These are phyloP conservation scores for Vireo altiloquus DNA, from an alignment of 2,113 vertebrate species.

Conservation along the genomic window DNA sequence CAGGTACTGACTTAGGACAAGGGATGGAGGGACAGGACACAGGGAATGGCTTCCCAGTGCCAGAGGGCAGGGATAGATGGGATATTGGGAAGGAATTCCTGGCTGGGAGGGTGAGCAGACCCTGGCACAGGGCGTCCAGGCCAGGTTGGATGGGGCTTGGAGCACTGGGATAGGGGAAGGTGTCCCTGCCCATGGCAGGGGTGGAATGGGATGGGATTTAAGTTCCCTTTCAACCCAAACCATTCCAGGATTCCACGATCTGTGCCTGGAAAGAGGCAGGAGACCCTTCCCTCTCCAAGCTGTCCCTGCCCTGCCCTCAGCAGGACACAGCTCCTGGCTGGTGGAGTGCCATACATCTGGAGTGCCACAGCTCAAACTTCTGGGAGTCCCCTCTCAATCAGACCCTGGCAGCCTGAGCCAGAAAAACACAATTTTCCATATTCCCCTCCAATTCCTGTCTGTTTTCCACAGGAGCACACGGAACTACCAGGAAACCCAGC, in stretches of 20 bases:
- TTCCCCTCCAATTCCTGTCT: background rate
- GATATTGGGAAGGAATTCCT: background rate
- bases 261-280: background rate
- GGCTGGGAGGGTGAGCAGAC: background rate
- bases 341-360: background rate
- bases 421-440: fast-evolving
- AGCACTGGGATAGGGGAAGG: fast-evolving
- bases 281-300: background rate
- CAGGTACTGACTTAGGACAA: background rate
- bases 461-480: background rate
- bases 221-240: no score
- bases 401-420: background rate
- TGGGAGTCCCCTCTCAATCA: background rate
- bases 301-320: background rate
- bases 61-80: background rate
- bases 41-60: background rate
- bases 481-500: background rate
- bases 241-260: fast-evolving
- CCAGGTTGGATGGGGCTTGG: background rate
- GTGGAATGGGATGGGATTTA: background rate
- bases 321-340: background rate
- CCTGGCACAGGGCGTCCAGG: background rate
- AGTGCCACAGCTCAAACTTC: background rate
- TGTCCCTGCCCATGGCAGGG: background rate
- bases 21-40: background rate